These are phyloP conservation scores for Pyrochroa serraticornis DNA, from an alignment of 2,888 invertebrate genomes.

Conservation along the genomic window DNA sequence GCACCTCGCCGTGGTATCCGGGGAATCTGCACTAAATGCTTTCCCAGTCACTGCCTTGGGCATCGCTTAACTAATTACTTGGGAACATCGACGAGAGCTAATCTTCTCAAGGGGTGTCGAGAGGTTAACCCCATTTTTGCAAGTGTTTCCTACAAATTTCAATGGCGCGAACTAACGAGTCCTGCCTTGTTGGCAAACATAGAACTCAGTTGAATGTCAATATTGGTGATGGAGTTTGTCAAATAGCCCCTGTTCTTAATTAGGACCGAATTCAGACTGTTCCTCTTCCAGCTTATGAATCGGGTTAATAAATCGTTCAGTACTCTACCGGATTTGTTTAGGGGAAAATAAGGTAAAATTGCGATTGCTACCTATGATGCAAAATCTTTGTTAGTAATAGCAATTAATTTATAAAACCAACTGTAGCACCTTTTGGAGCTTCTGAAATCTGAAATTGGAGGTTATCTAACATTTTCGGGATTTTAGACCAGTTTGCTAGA, in stretches of 20 bases:
- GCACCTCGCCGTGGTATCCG: neutral
- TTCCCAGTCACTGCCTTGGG: neutral
- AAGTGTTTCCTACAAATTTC: neutral
- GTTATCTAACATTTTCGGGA: too few relatives aligned
- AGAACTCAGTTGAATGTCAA: too few relatives aligned
- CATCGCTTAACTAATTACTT: conserved; percentile 9
- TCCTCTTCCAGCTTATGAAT: neutral
- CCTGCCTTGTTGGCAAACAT: too few relatives aligned
- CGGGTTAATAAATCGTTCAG: neutral
- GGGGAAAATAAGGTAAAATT: neutral
- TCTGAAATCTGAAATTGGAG: too few relatives aligned
- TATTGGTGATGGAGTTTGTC: too few relatives aligned
- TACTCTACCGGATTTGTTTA: neutral
- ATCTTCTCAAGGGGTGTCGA: neutral
- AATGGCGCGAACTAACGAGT: too few relatives aligned
- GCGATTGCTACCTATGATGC: too few relatives aligned
- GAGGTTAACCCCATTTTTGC: conserved; percentile 7
- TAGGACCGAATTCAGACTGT: neutral
- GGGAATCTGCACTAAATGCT: too few relatives aligned
- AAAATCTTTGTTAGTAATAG: too few relatives aligned
- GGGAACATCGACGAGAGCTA: conserved; percentile 5
- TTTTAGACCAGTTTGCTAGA: too few relatives aligned
- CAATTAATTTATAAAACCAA: too few relatives aligned
- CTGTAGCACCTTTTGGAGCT: too few relatives aligned
- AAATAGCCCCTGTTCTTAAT: neutral